These are phyloP conservation scores for Epinephelus fuscoguttatus DNA, from an alignment of 2,113 vertebrate genomes.

Conservation along the genomic window DNA sequence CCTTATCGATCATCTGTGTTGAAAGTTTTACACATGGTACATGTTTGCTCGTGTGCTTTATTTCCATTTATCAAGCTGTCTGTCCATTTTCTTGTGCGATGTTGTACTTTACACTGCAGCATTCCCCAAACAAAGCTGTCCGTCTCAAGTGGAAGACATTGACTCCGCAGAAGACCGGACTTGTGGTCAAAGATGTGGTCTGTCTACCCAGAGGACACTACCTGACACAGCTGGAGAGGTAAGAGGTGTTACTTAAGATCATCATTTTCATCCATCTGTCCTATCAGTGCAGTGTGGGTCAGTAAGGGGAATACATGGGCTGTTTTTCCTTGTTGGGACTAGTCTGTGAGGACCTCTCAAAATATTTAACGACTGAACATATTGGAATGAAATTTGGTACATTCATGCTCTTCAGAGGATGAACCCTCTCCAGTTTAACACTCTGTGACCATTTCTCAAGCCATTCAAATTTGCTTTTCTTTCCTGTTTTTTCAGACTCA, in stretches of 20 bases:
- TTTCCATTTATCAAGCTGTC: neutral
- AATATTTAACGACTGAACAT: neutral
- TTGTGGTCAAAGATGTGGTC: conserved; percentile 78
- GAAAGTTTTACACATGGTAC: neutral
- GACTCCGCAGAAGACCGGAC: conserved; percentile 26
- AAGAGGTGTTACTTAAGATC: neutral
- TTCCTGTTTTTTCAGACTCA: conserved; percentile 8
- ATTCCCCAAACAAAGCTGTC: neutral
- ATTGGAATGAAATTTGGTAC: neutral
- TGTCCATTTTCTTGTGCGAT: neutral
- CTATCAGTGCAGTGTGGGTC: neutral
- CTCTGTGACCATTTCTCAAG: neutral
- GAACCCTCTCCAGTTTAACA: neutral
- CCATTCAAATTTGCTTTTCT: neutral
- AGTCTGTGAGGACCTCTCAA: neutral
- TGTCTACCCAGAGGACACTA: conserved; percentile 64
- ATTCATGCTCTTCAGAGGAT: neutral
- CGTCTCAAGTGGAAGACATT: conserved; percentile 68
- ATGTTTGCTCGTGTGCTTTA: neutral
- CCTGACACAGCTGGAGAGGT: conserved; percentile 66
- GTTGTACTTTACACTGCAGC: conserved; percentile 22
- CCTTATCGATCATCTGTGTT: neutral
- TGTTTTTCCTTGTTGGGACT: neutral
- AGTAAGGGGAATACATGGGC: neutral
- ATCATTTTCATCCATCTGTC: neutral